Percentiles rank a stretch among this genome's conserved stretches.
Conservation (phyloP, 2,797 vertebrate genomes). For the Scomberomorus guttatus region DNA sequence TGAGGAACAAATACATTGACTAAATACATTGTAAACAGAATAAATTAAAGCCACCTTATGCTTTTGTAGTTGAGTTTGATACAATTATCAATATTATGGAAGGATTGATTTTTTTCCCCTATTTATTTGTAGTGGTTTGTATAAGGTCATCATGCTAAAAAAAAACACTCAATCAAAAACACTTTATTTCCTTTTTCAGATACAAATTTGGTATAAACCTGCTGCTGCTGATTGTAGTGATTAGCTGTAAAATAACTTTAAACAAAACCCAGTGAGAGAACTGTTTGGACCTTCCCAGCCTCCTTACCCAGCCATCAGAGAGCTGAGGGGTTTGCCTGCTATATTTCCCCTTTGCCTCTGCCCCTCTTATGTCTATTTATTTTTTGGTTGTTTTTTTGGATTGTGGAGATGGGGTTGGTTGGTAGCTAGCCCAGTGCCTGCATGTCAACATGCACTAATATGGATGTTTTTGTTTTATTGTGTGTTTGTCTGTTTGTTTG, state of each 20-base stretch:
- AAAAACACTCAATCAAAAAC: too few relatives aligned
- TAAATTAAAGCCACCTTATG: too few relatives aligned
- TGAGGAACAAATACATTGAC: neutral
- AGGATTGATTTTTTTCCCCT: too few relatives aligned
- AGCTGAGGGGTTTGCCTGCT: slow-evolving; percentile 66
- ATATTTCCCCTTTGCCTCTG: slow-evolving; percentile 28
- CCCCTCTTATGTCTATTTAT: slow-evolving; percentile 7
- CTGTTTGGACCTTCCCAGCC: slow-evolving; percentile 72
- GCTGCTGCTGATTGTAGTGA: slow-evolving; percentile 3
- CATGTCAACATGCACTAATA: slow-evolving; percentile 92
- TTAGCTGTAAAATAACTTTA: neutral
- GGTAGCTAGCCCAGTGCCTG: slow-evolving; percentile 77
- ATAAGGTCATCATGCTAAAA: too few relatives aligned
- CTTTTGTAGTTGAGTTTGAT: too few relatives aligned
- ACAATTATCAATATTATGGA: too few relatives aligned
- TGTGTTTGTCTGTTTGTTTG: slow-evolving; percentile 77
- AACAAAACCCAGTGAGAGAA: neutral
- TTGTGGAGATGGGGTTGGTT: slow-evolving; percentile 80
- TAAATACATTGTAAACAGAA: neutral
- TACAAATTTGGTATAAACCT: neutral
- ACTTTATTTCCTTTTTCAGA: neutral
- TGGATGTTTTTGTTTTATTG: slow-evolving; percentile 88
- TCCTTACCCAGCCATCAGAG: slow-evolving; percentile 74
- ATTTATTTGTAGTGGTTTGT: too few relatives aligned
- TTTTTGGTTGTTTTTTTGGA: slow-evolving; percentile 52